These are phyloP conservation scores for Opisthocomus hoazin DNA, from an alignment of 2,113 vertebrate species.

Conservation along the genomic window DNA sequence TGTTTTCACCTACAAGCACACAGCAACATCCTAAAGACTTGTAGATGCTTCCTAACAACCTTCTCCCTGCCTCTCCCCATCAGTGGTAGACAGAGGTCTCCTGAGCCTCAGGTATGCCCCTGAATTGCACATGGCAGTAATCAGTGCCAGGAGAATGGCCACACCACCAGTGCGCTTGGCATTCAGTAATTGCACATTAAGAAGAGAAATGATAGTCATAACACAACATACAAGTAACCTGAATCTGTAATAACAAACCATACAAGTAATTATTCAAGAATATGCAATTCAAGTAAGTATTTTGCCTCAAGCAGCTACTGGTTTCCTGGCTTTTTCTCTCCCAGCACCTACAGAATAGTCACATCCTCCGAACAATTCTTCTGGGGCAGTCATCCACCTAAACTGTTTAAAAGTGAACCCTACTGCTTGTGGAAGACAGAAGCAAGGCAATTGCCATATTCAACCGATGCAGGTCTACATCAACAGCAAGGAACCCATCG, in stretches of 20 bases:
- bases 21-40: neutral
- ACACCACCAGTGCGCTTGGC: neutral
- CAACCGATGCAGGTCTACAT: neutral
- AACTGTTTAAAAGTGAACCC: neutral
- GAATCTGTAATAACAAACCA: neutral
- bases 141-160: neutral
- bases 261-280: neutral
- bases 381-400: neutral
- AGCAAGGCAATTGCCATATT: neutral
- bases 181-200: neutral
- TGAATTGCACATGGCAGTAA: neutral
- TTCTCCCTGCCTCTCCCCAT: neutral
- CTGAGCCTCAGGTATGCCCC: neutral
- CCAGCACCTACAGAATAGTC: neutral
- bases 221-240: neutral
- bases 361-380: neutral
- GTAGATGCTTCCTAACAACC: rapidly evolving
- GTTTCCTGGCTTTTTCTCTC: neutral
- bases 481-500: neutral
- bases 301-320: neutral
- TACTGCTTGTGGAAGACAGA: neutral
- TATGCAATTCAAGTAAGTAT: neutral
- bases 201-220: neutral
- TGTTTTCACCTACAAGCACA: neutral
- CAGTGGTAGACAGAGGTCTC: neutral